Base-by-base conservation (phyloP, 2,113 vertebrate species). In the Bungarus multicinctus region DNA sequence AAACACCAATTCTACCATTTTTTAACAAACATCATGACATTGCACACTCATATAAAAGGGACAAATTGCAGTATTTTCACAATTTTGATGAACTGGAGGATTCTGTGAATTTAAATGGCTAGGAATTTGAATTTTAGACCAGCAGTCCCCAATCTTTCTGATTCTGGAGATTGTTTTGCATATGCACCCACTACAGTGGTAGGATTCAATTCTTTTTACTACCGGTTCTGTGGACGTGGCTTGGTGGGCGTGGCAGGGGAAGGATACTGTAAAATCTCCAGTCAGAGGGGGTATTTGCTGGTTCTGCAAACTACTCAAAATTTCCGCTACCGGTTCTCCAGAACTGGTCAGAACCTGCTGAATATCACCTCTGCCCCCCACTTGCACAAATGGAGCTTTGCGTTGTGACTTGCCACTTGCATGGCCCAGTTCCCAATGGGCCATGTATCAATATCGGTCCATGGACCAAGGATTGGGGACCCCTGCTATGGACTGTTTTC, bases 401-500 rank as follows among this genome's bases (percentile, higher is more conserved):
- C 3, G 0, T 64, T 25, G 8, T 58, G 9, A 25, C 23, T 7
- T 10, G 23, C 23, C 8, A 3, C 10, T 30, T 64, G 27, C 4
- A 1, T 1, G 10, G 60, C 27, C 60, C 0, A 0, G 3, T 64
- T 64, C 27, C 27, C 1, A 64, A n/a, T 1, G 11, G 27, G 3
- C 58, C 27, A 64, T 27, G 30, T 12, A 64, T 4, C 11, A 64
- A 10, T n/a, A 64, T 27, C 3, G 3, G 27, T 64, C 60, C 58
- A 1, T 11, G 1, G 58, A 60, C 9, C 25, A 60, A 1, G 58
- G 3, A 9, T 60, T 60, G 25, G 25, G 58, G 25, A 60, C 58
- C 25, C 25, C 25, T 60, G 58, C 25, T 60, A 25, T 69, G 5
- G 11, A 69, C 14, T 69, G 14, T 34, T 69, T 34, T 34, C 14